Evolutionary conservation across 2,797 vertebrate genomes (phyloP), one percentile per base, ranked within the genome.

Genomic region (Anableps anableps): DNA sequence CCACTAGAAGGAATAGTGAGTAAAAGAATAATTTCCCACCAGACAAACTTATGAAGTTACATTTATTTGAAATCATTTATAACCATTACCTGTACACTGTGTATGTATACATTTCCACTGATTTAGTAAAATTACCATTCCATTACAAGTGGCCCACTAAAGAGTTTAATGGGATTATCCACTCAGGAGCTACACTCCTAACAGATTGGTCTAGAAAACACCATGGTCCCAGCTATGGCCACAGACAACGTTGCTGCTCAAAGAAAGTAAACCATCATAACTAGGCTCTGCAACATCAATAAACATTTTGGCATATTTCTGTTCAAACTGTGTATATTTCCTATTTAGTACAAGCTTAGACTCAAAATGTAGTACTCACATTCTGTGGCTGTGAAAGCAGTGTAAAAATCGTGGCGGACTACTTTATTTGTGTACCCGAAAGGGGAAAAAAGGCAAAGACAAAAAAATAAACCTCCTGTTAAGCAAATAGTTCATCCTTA

Each of bases 11-110:
- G 38, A 83, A 68, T 21, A 64, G 36, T 41, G 9, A 21, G 48
- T 17, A 38, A 79, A 82, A 26, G 45, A 74, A 29, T 78, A 38
- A 83, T 76, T 38, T 80, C 84, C 34, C 43, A 83, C 13, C 72
- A 90, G 88, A 88, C 60, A 90, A 89, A 88, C 55, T 72, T 92
- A 91, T 88, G 36, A 89, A 91, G 91, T 93, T 94, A 91, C 86
- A 92, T 96, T 95, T 95, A 93, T 95, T 96, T 83, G 79, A 93
- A 95, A 92, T 78, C 88, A 95, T 89, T 91, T 93, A 88, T 75
- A 91, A 87, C 90, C 94, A 94, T 93, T 79, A 93, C 88, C 89
- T 95, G 91, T 94, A 95, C 93, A 96, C 83, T 83, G 75, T 86
- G 85, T 91, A 79, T 79, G 78, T 82, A 77, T 80, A 88, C 92